Percentiles rank a stretch among this genome's conserved stretches.
Evolutionary conservation across 2,888 invertebrate species (phyloP).

Genomic region (Lucinisca nassula): DNA sequence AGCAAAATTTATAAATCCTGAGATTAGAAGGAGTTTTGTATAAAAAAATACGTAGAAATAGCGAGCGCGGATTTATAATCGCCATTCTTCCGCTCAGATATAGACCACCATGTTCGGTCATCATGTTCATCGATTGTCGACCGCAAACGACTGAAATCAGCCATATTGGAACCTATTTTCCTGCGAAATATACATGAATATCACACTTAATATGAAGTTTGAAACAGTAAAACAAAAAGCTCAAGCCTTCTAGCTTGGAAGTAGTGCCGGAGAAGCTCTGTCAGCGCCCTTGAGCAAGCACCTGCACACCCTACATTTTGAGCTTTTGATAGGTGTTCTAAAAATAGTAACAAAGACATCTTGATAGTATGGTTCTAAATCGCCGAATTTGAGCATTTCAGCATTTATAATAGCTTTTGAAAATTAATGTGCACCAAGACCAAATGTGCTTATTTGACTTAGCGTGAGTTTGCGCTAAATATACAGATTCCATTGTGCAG

Average conservation of each 20-base stretch:
- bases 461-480: constrained; percentile 12
- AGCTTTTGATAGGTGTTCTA: constrained; percentile 64
- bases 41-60: not conserved
- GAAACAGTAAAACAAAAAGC: not conserved
- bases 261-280: constrained; percentile 76
- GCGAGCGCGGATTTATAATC: constrained; percentile 71
- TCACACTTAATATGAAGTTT: not conserved
- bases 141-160: constrained; percentile 50
- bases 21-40: too few relatives aligned
- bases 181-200: constrained; percentile 1
- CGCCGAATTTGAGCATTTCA: constrained; percentile 63
- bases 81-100: constrained; percentile 75
- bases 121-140: not conserved
- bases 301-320: constrained; percentile 76
- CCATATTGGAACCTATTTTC: constrained; percentile 57
- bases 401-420: not conserved
- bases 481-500: constrained; percentile 15
- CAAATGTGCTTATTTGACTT: constrained; percentile 44
- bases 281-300: constrained; percentile 77
- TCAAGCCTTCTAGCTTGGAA: constrained; percentile 54
- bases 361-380: constrained; percentile 68
- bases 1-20: too few relatives aligned
- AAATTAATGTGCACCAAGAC: constrained; percentile 20
- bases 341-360: constrained; percentile 73
- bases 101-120: constrained; percentile 45